phyloP scores from a whole-genome alignment of 2,888 invertebrate genomes.

The Nephrocerus scutellatus region DNA sequence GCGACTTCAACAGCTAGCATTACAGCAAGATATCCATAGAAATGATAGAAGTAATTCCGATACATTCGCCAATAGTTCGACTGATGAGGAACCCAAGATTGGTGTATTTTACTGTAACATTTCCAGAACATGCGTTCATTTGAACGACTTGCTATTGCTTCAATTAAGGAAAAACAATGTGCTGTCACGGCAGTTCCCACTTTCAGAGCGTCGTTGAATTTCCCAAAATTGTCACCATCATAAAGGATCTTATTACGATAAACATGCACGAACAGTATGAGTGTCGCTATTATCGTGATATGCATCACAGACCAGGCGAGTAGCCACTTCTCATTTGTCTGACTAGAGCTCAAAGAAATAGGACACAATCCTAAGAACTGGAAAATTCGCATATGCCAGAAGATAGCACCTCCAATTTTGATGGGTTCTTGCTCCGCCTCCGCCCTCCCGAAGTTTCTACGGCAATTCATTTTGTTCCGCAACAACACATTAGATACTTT shows the following conservation, averaged over 20 bases:
- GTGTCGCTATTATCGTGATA: too few relatives aligned
- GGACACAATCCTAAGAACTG: slow-evolving; percentile 20
- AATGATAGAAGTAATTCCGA: slow-evolving; percentile 9
- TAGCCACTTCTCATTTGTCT: too few relatives aligned
- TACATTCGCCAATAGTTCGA: slow-evolving; percentile 14
- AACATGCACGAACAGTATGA: not conserved
- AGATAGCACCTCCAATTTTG: too few relatives aligned
- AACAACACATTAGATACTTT: too few relatives aligned
- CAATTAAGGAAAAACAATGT: slow-evolving; percentile 18
- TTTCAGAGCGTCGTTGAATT: slow-evolving; percentile 22
- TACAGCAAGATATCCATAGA: slow-evolving; percentile 1
- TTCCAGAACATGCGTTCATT: slow-evolving; percentile 13
- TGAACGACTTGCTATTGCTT: slow-evolving; percentile 13
- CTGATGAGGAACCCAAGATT: slow-evolving; percentile 8
- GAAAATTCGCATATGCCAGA: slow-evolving; percentile 14
- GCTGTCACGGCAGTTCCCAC: slow-evolving; percentile 9
- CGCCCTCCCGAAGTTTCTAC: too few relatives aligned
- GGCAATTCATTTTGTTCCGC: too few relatives aligned
- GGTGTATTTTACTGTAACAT: slow-evolving; percentile 15
- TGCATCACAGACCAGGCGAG: slow-evolving; percentile 8
- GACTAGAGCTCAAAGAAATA: slow-evolving; percentile 8
- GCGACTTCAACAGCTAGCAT: slow-evolving; percentile 13
- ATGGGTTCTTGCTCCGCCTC: too few relatives aligned
- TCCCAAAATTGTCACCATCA: slow-evolving; percentile 20
- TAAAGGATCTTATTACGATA: slow-evolving; percentile 7